Conservation (phyloP, 2,888 invertebrate genomes). For the Galerucella nymphaeae region DNA sequence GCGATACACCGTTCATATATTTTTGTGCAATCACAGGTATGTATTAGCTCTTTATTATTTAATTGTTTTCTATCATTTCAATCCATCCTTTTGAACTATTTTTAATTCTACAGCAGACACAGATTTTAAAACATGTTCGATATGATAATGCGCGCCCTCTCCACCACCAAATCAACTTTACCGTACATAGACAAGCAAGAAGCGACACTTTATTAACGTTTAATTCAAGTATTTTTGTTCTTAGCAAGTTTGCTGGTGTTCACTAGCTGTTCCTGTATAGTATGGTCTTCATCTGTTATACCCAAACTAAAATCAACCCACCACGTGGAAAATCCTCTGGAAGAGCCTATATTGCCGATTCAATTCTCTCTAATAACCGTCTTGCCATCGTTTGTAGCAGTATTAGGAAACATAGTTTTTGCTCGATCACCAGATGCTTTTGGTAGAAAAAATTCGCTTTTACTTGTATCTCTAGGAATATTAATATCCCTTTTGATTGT, state of each 20-base stretch:
- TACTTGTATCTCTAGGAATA: conserved; percentile 73
- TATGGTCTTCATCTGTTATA: conserved; percentile 60
- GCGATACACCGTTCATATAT: not conserved
- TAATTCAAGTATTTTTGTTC: not conserved
- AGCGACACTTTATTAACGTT: not conserved
- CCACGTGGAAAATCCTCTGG: conserved; percentile 55
- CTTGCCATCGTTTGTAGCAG: conserved; percentile 35
- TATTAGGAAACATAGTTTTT: conserved; percentile 39
- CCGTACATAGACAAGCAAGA: no score
- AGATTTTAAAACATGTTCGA: no score
- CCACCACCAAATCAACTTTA: no score
- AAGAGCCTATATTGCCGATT: conserved; percentile 45
- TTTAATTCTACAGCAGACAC: no score
- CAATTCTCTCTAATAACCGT: conserved; percentile 26
- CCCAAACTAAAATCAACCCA: conserved; percentile 41
- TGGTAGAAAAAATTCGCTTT: conserved; percentile 75
- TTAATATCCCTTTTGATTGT: conserved; percentile 63
- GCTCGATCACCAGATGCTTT: conserved; percentile 35
- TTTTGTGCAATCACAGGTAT: not conserved
- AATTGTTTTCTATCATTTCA: no score
- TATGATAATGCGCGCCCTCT: no score
- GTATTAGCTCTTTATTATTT: not conserved
- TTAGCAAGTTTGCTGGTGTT: conserved; percentile 63
- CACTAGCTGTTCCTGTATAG: conserved; percentile 61
- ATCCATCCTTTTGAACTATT: no score